Conservation (phyloP, 2,797 vertebrate species). For the Artibeus lituratus region DNA sequence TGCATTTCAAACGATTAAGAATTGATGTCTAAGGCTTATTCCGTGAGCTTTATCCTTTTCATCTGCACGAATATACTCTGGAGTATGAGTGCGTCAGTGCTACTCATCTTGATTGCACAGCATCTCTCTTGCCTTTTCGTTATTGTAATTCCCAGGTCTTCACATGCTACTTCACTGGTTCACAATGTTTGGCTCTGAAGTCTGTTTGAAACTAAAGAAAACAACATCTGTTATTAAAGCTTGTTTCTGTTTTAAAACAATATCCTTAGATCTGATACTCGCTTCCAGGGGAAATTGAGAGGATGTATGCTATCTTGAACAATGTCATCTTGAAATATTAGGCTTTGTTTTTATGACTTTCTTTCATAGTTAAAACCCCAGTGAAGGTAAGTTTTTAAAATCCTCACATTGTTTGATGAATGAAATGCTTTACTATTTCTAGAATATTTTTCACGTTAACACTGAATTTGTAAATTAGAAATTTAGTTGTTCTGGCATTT, state of each 20-base stretch:
- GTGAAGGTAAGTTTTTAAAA: background rate
- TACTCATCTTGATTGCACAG: background rate
- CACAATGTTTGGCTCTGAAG: background rate
- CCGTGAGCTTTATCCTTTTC: background rate
- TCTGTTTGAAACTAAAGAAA: slow-evolving; percentile 22
- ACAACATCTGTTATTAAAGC: background rate
- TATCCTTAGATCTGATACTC: background rate
- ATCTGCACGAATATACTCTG: background rate
- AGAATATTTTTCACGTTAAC: background rate
- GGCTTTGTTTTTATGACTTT: background rate
- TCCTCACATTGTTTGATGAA: background rate
- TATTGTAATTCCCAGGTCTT: background rate
- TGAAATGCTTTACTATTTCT: background rate
- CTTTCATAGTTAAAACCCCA: background rate
- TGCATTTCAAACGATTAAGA: background rate
- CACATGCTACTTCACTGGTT: background rate
- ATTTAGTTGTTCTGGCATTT: background rate
- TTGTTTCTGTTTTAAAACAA: slow-evolving; percentile 7
- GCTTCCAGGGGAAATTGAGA: background rate
- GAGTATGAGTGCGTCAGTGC: background rate
- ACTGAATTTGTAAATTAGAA: background rate
- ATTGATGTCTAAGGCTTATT: background rate
- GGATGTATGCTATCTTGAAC: background rate
- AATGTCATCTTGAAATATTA: background rate
- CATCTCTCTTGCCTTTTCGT: background rate